Evolutionary conservation across 2,888 invertebrate species (phyloP).

Genomic region (Pecten maximus): DNA sequence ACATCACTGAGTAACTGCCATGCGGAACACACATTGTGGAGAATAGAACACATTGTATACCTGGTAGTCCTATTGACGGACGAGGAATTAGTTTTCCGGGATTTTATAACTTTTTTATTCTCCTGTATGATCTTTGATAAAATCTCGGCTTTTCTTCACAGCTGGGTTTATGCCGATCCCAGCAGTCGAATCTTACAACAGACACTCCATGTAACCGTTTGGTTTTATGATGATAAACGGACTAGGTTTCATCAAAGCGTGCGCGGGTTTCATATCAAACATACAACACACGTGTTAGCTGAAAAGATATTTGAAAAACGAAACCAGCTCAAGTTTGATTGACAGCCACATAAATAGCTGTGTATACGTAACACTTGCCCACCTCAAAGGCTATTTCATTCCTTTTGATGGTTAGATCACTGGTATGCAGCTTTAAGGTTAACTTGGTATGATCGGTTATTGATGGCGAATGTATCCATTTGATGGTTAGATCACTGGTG

Average conservation of each 20-base stretch:
- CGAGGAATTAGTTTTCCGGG: neutral
- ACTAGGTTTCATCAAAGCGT: neutral
- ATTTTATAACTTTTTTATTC: neutral
- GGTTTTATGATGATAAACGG: neutral
- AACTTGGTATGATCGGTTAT: neutral
- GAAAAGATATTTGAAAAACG: neutral
- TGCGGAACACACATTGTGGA: too few species aligned
- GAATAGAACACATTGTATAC: neutral
- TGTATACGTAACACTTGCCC: neutral
- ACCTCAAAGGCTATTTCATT: neutral
- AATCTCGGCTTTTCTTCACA: conserved; percentile 21
- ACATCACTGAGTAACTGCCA: neutral
- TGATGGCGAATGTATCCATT: neutral
- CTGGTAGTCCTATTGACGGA: neutral
- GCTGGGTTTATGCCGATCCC: neutral
- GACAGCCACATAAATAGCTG: neutral
- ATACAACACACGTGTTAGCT: neutral
- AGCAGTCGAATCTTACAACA: neutral
- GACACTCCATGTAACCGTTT: neutral
- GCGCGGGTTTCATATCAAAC: neutral
- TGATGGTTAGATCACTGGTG: neutral
- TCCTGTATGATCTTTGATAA: neutral
- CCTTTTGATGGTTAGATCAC: neutral
- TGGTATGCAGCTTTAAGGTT: neutral
- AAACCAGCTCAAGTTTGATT: neutral